Base-by-base conservation (phyloP, 92 coral and sea anemone species). In the Palythoa grandis region DNA sequence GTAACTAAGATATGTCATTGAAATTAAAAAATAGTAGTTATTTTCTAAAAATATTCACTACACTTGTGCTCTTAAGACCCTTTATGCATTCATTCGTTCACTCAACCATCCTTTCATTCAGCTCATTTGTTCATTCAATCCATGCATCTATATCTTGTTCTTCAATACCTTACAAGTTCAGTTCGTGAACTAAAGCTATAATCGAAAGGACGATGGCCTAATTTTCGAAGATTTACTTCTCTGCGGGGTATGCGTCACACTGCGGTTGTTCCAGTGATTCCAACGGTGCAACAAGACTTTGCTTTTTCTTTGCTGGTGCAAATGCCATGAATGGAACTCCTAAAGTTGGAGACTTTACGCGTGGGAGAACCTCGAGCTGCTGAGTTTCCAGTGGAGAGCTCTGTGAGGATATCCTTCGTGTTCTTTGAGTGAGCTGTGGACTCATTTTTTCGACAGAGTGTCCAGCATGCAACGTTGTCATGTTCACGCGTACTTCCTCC, bases 271-370 rank as follows among this genome's bases (percentile, higher is more conserved):
- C 11, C 3, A 7, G 11, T 78, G 54, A 56, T 61, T 68, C 52
- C 11, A 78, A 16, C 4, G 83, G 83, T 10, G 29, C 71, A 38
- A 60, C 83, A 61, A n/a, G 13, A 19, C 72, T 39, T 38, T 68
- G 47, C n/a, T 20, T 78, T 47, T 60, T 61, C 50, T 16, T 23
- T 12, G 23, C 20, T 20, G 83, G 4, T 57, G 13, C 5, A 38
- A 37, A n/a, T 4, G 25, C 7, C 48, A 48, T 10, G 0, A 54
- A 52, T 17, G 38, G 16, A n/a, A 75, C 29, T 13, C 57, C 48
- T 19, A 60, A 68, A 39, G 37, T 39, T n/a, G 85, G 74, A 38
- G 85, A 22, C 14, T 80, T 70, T 19, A 47, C 25, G 11, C 75
- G 85, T 40, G 16, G 63, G 1, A 43, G 12, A 23, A n/a, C 47